Conservation (phyloP, 2,888 invertebrate genomes). For the Glyphotaelius pellucidus region DNA sequence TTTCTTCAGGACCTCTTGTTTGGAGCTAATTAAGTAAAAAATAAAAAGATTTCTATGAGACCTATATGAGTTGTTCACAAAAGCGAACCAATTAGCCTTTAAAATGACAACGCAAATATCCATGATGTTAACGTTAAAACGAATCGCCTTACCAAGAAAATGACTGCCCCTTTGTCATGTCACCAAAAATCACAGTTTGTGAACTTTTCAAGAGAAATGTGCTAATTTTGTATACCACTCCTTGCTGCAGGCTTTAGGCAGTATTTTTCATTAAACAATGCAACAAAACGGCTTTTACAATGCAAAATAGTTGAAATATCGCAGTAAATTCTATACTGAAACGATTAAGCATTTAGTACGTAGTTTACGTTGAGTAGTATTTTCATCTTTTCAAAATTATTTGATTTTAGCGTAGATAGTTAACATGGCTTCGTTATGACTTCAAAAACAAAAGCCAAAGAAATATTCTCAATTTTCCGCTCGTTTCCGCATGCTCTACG, state of each 20-base stretch:
- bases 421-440: not conserved
- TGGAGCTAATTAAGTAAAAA: too few relatives aligned
- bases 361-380: too few relatives aligned
- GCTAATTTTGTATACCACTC: not conserved
- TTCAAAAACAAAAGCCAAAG: not conserved
- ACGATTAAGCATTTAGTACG: not conserved
- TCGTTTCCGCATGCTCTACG: not conserved
- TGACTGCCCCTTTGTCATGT: not conserved
- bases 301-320: too few relatives aligned
- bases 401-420: not conserved
- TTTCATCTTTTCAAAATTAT: not conserved
- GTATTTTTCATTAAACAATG: too few relatives aligned
- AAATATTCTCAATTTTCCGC: not conserved
- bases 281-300: too few relatives aligned
- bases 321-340: not conserved
- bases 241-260: not conserved
- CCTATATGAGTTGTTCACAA: too few relatives aligned
- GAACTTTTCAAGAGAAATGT: not conserved
- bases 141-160: too few relatives aligned
- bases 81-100: too few relatives aligned
- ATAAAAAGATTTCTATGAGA: too few relatives aligned
- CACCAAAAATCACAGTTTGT: not conserved
- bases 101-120: too few relatives aligned
- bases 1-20: too few relatives aligned
- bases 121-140: too few relatives aligned